Evolutionary conservation across 2,113 vertebrate genomes (phyloP).

Genomic region (Helogale parvula): DNA sequence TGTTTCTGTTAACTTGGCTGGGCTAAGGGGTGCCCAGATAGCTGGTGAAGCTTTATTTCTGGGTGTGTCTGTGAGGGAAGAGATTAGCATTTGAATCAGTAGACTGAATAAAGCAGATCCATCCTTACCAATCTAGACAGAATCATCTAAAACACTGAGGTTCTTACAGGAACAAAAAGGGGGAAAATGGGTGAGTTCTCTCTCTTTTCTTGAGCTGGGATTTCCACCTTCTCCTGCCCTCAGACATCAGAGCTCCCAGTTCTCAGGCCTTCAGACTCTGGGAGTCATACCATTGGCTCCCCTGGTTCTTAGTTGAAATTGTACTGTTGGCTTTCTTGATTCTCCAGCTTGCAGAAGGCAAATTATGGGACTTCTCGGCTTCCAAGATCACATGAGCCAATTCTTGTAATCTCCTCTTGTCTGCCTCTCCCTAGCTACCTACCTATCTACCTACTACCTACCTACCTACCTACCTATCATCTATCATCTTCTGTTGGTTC

Average conservation of each 20-base stretch:
- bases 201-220: background rate
- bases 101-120: background rate
- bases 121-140: background rate
- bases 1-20: background rate
- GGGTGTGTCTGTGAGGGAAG: background rate
- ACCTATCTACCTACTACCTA: background rate
- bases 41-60: background rate
- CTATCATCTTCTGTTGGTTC: background rate
- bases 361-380: background rate
- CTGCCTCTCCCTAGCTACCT: background rate
- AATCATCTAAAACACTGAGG: background rate
- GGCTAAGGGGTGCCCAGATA: background rate
- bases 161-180: background rate
- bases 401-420: background rate
- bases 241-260: no score
- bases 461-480: background rate
- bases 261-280: background rate
- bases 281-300: background rate
- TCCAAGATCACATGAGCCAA: background rate
- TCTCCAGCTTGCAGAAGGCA: background rate
- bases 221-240: background rate
- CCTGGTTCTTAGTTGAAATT: background rate
- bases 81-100: background rate
- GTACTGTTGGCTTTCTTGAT: background rate
- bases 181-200: background rate